Percentiles rank a stretch among this genome's conserved stretches.
phyloP scores from a whole-genome alignment of 2,888 invertebrate genomes.

The Pristionchus exspectatus region DNA sequence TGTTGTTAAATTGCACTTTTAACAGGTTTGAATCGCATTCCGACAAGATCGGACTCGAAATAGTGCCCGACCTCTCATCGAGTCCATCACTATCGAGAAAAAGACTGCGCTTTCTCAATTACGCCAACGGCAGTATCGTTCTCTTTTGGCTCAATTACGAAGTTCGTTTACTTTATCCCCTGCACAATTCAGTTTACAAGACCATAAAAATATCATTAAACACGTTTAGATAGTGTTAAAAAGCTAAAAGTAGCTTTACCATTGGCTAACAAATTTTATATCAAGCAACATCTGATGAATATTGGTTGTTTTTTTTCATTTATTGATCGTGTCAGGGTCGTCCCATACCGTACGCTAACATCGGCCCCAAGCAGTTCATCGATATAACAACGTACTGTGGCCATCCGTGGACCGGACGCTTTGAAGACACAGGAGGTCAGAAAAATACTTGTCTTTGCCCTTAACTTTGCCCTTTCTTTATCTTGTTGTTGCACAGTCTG shows the following conservation, averaged over 20 bases:
- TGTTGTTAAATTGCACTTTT: neutral
- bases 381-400: conserved; percentile 88
- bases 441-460: too few species aligned
- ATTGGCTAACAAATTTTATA: neutral
- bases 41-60: neutral
- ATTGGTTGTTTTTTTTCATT: neutral
- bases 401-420: conserved; percentile 91
- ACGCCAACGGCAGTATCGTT: conserved; percentile 83
- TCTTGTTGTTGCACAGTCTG: too few species aligned
- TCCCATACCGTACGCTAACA: conserved; percentile 74
- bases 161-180: conserved; percentile 81
- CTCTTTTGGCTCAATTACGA: conserved; percentile 88
- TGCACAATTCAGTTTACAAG: too few species aligned
- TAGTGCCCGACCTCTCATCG: neutral
- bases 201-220: too few species aligned
- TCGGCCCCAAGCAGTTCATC: conserved; percentile 83
- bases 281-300: neutral
- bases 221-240: too few species aligned
- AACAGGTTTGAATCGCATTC: neutral
- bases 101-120: conserved; percentile 83
- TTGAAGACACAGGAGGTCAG: conserved; percentile 85
- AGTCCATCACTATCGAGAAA: neutral
- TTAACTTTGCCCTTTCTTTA: too few species aligned
- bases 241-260: too few species aligned
- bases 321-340: conserved; percentile 37